Evolutionary conservation across 2,888 invertebrate genomes (phyloP).

Genomic region (Ochropleura plecta): DNA sequence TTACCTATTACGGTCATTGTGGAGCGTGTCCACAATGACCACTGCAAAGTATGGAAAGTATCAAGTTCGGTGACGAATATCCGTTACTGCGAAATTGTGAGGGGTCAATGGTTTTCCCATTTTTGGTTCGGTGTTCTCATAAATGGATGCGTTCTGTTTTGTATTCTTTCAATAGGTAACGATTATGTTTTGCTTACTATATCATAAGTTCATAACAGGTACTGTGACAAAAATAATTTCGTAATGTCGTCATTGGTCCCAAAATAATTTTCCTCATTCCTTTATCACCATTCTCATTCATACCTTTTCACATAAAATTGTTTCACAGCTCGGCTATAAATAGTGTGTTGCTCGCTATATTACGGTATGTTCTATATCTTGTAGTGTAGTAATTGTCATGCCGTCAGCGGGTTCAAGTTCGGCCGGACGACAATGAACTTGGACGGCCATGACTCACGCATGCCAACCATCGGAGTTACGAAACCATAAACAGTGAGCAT

Average conservation of each 20-base stretch:
- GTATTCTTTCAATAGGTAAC: neutral
- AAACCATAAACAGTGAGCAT: conserved; percentile 87
- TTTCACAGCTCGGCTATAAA: conserved; percentile 54
- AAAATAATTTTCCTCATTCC: conserved; percentile 38
- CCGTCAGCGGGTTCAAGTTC: conserved; percentile 88
- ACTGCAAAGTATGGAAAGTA: neutral
- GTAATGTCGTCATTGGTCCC: neutral
- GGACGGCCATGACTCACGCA: conserved; percentile 89
- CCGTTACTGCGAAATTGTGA: conserved; percentile 29
- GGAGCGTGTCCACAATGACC: neutral
- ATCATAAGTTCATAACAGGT: neutral
- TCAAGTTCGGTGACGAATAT: conserved; percentile 31
- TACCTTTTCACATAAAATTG: conserved; percentile 43
- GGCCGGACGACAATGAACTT: conserved; percentile 89
- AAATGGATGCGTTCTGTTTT: conserved; percentile 11
- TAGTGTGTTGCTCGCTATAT: conserved; percentile 56
- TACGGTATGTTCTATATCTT: conserved; percentile 72
- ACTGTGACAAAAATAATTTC: neutral
- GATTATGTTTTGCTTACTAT: neutral
- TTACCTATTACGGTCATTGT: neutral
- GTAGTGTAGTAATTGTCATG: conserved; percentile 71
- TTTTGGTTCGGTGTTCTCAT: conserved; percentile 16
- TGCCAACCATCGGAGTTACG: conserved; percentile 86
- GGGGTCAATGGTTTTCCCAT: conserved; percentile 36
- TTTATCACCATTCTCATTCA: conserved; percentile 35